Evolutionary conservation across 2,888 invertebrate species (phyloP).

Genomic region (Hipparchia semele): DNA sequence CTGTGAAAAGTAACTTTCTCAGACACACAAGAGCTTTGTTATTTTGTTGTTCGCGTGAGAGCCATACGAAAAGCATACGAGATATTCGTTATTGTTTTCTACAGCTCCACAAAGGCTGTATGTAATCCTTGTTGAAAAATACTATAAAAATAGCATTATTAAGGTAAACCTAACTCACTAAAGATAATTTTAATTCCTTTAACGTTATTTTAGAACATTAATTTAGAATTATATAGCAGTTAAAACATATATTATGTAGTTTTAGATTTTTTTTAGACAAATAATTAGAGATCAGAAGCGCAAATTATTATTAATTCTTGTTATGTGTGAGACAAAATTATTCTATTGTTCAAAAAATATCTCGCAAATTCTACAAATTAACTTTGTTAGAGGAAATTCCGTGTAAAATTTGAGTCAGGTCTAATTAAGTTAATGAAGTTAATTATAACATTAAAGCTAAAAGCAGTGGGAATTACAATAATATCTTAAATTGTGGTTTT

Average conservation of each 20-base stretch:
- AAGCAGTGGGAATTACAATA: constrained; percentile 25
- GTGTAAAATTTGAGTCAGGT: constrained; percentile 22
- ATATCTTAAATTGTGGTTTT: constrained; percentile 15
- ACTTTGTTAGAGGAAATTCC: constrained; percentile 11
- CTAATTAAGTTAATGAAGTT: constrained; percentile 28
- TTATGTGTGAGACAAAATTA: neutral
- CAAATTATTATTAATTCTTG: too few species aligned
- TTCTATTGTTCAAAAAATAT: constrained; percentile 3
- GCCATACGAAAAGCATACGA: constrained; percentile 21
- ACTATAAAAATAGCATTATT: neutral
- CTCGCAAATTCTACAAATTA: constrained; percentile 10
- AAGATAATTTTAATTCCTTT: neutral
- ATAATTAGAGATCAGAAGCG: too few species aligned
- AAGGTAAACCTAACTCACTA: neutral
- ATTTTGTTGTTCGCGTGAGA: constrained; percentile 31
- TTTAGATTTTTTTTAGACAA: too few species aligned
- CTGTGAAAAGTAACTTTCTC: constrained; percentile 26
- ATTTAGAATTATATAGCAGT: too few species aligned
- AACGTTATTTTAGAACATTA: too few species aligned
- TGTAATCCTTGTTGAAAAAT: constrained; percentile 1
- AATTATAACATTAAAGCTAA: constrained; percentile 24
- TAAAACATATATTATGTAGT: too few species aligned
- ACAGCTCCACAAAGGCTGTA: constrained; percentile 3
- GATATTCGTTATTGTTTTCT: constrained; percentile 2
- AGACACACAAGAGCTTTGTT: constrained; percentile 18